phyloP scores from a whole-genome alignment of 2,113 vertebrate species.

The Chauna torquata region DNA sequence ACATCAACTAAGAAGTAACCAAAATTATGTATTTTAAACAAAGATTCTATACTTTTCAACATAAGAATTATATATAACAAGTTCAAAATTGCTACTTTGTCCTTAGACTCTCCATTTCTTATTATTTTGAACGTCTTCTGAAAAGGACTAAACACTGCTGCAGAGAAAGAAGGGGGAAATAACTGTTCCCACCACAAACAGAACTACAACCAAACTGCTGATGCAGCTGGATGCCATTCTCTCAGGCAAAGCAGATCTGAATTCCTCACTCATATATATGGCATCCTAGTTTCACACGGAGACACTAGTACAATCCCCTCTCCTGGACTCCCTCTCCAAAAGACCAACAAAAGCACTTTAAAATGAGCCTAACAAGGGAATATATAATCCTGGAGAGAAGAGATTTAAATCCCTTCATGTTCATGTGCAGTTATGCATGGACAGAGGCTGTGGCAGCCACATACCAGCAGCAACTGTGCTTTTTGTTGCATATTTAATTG shows the following conservation, averaged over 20 bases:
- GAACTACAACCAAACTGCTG: background rate
- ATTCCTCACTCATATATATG: no score
- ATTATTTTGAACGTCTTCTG: background rate
- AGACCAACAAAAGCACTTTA: background rate
- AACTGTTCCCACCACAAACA: background rate
- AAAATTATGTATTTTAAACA: background rate
- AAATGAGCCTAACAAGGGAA: background rate
- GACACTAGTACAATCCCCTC: background rate
- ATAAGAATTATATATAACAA: background rate
- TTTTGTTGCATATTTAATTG: rapidly evolving
- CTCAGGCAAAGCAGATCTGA: background rate
- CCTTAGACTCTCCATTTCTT: background rate
- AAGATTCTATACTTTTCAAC: background rate
- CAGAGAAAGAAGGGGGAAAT: background rate
- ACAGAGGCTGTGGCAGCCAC: background rate
- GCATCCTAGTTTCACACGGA: background rate
- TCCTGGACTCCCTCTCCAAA: background rate
- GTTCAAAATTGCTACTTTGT: background rate
- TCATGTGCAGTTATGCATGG: background rate
- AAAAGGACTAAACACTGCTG: background rate
- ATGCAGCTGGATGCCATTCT: background rate
- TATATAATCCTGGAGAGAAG: background rate
- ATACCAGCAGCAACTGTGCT: background rate
- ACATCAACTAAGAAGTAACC: background rate
- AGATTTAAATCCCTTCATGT: background rate